Evolutionary conservation across 1,140 invertebrate species (phyloP), one percentile per base, ranked within the genome.

Genomic region (Pseudomyrmex gracilis): DNA sequence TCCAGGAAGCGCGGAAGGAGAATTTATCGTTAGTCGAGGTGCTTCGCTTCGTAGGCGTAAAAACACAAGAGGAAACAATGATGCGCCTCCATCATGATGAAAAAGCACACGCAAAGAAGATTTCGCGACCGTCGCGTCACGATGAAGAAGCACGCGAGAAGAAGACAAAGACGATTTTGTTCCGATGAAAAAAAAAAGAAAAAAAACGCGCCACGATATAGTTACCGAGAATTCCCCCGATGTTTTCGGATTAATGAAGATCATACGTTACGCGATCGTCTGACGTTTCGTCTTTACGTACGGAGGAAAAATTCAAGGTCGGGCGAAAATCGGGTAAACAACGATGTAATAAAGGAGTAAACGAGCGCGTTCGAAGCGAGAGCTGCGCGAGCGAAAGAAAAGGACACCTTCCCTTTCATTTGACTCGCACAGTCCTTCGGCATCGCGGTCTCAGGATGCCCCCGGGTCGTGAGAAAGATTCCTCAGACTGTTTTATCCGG

Each of bases 401-500:
- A 51, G 15, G 51, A 61, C 57, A 64, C 34, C 51, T 64, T 77
- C 57, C 73, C 61, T 83, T 66, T 51, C n/a, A 53, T 76, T 78
- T 57, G 13, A 10, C 53, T 82, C 70, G 57, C 66, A 34, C 34
- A 64, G 61, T 85, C 58, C 61, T 87, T 73, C 43, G 84, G 68
- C 77, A 83, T 66, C 64, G 73, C 73, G 83, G 68, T 85, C 45
- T 20, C 57, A 85, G 83, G 60, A 78, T 88, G 55, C 67, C 71
- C 73, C 66, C 64, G 47, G 83, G 86, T 87, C 87, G 87, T 88
- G 86, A 88, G 87, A 88, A 87, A 88, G 82, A 85, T 82, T 67
- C 83, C 55, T 58, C 68, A 58, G 34, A 73, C 82, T 63, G 70
- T 89, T 89, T 88, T 88, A 83, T 86, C 70, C 22, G 61, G 64